These are phyloP conservation scores for Tetragonula carbonaria DNA, from an alignment of 2,888 invertebrate species.

Conservation along the genomic window DNA sequence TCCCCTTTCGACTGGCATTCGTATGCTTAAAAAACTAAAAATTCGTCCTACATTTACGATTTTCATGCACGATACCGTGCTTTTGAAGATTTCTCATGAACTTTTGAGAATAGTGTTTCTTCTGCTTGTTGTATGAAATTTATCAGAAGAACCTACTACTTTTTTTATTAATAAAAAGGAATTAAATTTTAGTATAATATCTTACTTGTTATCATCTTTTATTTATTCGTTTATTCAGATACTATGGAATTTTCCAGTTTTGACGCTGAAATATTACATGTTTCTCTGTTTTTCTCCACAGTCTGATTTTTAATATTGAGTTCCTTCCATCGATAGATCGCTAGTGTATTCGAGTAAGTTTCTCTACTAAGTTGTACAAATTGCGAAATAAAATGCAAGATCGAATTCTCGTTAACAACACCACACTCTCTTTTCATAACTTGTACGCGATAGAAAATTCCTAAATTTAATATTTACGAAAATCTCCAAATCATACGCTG, in stretches of 20 bases:
- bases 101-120: not conserved
- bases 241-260: not conserved
- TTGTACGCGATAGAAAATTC: not conserved
- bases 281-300: not conserved
- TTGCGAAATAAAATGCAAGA: not conserved
- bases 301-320: not conserved
- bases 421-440: not conserved
- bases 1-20: constrained; percentile 11
- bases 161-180: not conserved
- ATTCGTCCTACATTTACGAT: constrained; percentile 40
- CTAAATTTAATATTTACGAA: not conserved
- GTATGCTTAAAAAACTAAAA: constrained; percentile 14
- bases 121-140: not conserved
- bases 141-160: not conserved
- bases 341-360: not conserved
- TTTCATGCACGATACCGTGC: not conserved
- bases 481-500: not conserved
- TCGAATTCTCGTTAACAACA: not conserved
- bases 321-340: not conserved
- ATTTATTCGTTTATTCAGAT: not conserved
- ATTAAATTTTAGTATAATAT: not conserved
- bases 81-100: not conserved
- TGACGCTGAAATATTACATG: not conserved
- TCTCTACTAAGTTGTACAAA: too few species aligned
- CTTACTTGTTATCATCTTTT: not conserved